phyloP scores from a whole-genome alignment of 2,797 vertebrate species.

The Cyprinodon diabolis region DNA sequence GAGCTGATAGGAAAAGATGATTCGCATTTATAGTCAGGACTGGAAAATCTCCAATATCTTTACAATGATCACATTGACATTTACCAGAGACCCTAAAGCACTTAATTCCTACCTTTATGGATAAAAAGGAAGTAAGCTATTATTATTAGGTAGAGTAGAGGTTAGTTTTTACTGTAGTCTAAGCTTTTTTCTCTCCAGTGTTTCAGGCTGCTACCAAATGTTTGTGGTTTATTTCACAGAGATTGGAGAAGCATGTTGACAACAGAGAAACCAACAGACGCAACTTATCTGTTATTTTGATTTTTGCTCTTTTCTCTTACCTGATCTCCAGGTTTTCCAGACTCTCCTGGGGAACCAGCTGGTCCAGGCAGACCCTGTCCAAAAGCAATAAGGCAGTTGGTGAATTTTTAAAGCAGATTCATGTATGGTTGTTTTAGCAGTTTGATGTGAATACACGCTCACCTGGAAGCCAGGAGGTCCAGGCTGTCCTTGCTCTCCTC shows the following conservation, averaged over 20 bases:
- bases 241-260: background rate
- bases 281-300: background rate
- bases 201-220: background rate
- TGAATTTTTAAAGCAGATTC: slow-evolving; percentile 14
- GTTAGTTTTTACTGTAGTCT: background rate
- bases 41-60: background rate
- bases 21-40: background rate
- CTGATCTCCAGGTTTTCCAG: slow-evolving; percentile 92
- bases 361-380: slow-evolving; percentile 91
- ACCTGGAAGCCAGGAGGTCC: slow-evolving; percentile 93
- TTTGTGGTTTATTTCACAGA: too few relatives aligned
- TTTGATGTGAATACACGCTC: slow-evolving; percentile 41
- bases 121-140: background rate
- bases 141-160: background rate
- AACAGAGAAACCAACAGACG: background rate
- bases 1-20: background rate
- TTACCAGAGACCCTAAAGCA: background rate
- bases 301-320: slow-evolving; percentile 68
- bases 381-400: slow-evolving; percentile 35
- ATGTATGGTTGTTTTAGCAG: background rate
- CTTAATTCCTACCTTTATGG: background rate
- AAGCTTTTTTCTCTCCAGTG: background rate
- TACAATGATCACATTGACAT: background rate
- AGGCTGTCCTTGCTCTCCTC: slow-evolving; percentile 95
- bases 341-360: slow-evolving; percentile 89